Percentiles rank a stretch among this genome's conserved stretches.
Conservation (phyloP, 2,888 invertebrate species). For the Entomobrya multifasciata region DNA sequence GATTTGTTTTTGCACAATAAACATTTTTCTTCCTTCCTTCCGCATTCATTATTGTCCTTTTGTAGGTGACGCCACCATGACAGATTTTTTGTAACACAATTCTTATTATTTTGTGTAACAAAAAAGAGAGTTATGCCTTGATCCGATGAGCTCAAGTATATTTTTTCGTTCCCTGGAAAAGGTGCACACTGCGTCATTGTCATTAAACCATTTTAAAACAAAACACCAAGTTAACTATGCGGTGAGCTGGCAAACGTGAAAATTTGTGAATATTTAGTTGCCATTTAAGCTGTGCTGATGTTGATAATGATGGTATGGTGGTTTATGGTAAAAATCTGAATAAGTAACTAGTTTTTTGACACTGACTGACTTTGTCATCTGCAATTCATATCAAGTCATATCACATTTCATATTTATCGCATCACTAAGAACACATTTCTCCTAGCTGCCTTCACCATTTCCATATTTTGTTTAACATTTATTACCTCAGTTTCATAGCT, state of each 20-base stretch:
- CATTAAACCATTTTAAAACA: background rate
- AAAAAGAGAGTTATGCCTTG: background rate
- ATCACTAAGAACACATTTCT: background rate
- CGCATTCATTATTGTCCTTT: background rate
- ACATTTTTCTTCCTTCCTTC: background rate
- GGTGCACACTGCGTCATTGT: background rate
- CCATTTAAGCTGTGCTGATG: background rate
- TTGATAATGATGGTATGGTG: background rate
- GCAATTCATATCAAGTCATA: conserved; percentile 34
- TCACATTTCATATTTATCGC: conserved; percentile 36
- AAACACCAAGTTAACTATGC: background rate
- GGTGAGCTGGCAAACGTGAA: background rate
- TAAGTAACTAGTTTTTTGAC: conserved; percentile 51
- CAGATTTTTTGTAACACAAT: no score
- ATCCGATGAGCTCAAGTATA: no score
- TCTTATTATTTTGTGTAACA: background rate
- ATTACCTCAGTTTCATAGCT: no score
- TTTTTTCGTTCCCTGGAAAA: background rate
- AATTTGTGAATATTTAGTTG: background rate
- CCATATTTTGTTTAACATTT: background rate
- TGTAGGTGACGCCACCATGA: background rate
- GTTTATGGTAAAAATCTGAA: background rate
- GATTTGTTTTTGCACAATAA: conserved; percentile 1
- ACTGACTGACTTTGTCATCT: conserved; percentile 51
- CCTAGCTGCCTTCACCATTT: background rate